Evolutionary conservation across 2,113 vertebrate genomes (phyloP).

Genomic region (Nyctereutes procyonoides): DNA sequence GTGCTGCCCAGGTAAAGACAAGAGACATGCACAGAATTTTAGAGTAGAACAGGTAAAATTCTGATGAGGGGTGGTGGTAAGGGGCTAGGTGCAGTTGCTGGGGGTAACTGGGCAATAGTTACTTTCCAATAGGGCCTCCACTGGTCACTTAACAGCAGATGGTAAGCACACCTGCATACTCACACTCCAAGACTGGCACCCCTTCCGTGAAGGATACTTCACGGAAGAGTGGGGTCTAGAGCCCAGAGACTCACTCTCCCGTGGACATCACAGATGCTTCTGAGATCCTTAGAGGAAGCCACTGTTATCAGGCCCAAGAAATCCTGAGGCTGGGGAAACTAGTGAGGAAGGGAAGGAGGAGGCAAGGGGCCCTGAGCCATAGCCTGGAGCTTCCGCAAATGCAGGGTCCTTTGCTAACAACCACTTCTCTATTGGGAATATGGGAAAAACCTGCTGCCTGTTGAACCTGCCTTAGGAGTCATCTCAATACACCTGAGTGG

Average conservation of each 20-base stretch:
- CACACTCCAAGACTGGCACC: neutral
- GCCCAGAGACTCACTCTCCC: neutral
- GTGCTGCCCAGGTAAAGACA: fast-evolving
- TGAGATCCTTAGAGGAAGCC: neutral
- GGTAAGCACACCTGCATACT: neutral
- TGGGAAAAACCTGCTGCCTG: neutral
- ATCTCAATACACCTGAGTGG: neutral
- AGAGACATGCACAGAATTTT: neutral
- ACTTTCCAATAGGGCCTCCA: neutral
- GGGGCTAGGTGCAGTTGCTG: neutral
- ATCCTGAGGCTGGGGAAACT: neutral
- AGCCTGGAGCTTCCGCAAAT: neutral
- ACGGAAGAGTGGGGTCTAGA: neutral
- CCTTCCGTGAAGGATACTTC: neutral
- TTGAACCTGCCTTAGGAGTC: neutral
- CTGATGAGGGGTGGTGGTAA: neutral
- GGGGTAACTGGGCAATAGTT: neutral
- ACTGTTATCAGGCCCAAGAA: neutral
- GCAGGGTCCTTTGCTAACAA: neutral
- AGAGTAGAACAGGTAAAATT: neutral
- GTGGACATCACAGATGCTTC: neutral
- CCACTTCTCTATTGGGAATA: neutral
- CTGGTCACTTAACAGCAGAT: neutral
- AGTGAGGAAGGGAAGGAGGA: neutral
- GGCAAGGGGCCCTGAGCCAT: neutral